Evolutionary conservation across 2,888 invertebrate genomes (phyloP).

Genomic region (Physocephala rufipes): DNA sequence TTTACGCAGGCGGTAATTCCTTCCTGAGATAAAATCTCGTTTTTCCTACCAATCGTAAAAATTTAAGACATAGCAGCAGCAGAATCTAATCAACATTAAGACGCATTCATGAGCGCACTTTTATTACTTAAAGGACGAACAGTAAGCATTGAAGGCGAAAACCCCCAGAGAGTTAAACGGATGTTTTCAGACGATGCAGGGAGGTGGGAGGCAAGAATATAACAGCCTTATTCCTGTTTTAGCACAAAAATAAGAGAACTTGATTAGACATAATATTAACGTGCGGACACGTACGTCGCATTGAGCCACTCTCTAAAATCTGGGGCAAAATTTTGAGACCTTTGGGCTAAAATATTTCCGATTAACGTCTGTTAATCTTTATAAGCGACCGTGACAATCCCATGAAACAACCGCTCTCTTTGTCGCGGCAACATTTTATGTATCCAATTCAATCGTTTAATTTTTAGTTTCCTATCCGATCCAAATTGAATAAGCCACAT

Average conservation of each 20-base stretch:
- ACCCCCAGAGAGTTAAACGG: slow-evolving; percentile 12
- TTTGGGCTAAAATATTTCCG: too few species aligned
- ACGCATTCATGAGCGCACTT: slow-evolving; percentile 32
- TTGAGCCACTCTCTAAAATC: slow-evolving; percentile 31
- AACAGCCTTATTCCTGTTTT: slow-evolving; percentile 45
- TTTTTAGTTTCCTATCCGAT: too few species aligned
- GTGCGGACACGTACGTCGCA: slow-evolving; percentile 47
- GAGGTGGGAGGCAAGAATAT: too few species aligned
- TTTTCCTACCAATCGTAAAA: slow-evolving; percentile 31
- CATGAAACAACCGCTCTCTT: too few species aligned
- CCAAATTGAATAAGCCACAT: too few species aligned
- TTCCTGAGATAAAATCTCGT: slow-evolving; percentile 28
- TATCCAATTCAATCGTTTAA: too few species aligned
- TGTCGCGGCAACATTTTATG: too few species aligned
- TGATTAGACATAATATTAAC: slow-evolving; percentile 46
- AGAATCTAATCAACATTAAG: slow-evolving; percentile 31
- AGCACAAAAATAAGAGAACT: slow-evolving; percentile 59
- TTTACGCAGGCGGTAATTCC: neutral
- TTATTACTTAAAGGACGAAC: neutral
- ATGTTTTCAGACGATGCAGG: too few species aligned
- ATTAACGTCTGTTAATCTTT: too few species aligned
- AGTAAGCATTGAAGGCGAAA: slow-evolving; percentile 2
- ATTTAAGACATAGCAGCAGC: slow-evolving; percentile 16
- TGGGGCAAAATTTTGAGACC: slow-evolving; percentile 5
- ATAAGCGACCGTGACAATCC: too few species aligned